A percentile compares a stretch with the other conserved stretches of the same genome.
phyloP scores from a whole-genome alignment of 2,797 vertebrate species.

The Eurystomus glaucurus region DNA sequence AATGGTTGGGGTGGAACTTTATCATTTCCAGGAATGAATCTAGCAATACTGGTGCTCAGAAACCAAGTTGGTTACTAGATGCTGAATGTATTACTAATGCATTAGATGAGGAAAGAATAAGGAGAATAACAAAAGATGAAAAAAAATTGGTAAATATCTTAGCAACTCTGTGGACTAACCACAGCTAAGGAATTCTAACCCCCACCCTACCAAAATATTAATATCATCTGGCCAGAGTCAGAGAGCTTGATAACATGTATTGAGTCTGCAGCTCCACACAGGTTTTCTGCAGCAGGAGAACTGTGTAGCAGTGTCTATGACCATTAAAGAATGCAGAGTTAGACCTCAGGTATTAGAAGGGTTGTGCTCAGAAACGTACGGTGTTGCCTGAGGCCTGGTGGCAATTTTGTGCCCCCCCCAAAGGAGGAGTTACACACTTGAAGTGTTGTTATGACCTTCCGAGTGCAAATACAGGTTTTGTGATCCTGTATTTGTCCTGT shows the following conservation, averaged over 20 bases:
- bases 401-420: background rate
- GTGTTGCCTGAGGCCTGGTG: background rate
- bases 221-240: background rate
- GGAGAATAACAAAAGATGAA: background rate
- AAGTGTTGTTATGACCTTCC: background rate
- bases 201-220: constrained; percentile 53
- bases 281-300: background rate
- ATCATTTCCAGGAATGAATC: background rate
- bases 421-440: constrained; percentile 7
- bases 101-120: background rate
- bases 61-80: background rate
- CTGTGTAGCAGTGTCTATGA: background rate
- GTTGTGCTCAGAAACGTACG: background rate
- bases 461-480: background rate
- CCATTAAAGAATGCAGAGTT: constrained; percentile 12
- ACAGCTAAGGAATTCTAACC: background rate
- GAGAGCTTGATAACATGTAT: constrained; percentile 23
- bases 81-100: background rate
- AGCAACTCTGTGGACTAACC: background rate
- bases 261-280: background rate
- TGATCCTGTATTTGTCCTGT: background rate
- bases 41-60: background rate
- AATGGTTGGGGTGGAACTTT: background rate
- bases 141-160: background rate
- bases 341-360: background rate